These are phyloP conservation scores for Pelagia noctiluca DNA, from an alignment of 30 jellyfish, hydroid and myxozoan species.

Conservation along the genomic window DNA sequence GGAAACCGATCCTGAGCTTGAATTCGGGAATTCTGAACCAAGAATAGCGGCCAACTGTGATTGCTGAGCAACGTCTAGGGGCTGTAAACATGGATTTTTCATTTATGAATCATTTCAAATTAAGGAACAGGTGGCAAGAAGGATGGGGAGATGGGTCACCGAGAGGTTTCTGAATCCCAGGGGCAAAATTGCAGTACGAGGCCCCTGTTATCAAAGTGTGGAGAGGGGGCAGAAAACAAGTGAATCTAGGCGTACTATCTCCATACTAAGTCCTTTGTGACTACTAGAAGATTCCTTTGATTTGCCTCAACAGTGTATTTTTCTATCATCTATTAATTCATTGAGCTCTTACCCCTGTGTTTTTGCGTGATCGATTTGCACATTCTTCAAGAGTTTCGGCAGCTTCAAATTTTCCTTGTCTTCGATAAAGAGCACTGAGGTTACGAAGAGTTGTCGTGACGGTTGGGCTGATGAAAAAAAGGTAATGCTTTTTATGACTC, in stretches of 20 bases:
- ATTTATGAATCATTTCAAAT: too few species aligned
- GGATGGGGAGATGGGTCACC: background rate
- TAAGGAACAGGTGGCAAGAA: too few species aligned
- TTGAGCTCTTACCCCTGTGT: conserved; percentile 80
- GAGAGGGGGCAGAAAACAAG: too few species aligned
- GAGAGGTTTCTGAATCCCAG: background rate
- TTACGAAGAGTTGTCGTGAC: conserved; percentile 93
- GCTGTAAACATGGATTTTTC: conserved; percentile 40
- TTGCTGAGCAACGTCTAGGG: conserved; percentile 87
- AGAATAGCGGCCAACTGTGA: conserved; percentile 92
- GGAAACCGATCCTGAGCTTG: conserved; percentile 53
- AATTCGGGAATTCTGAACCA: conserved; percentile 84
- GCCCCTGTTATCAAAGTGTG: background rate
- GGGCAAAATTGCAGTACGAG: too few species aligned
- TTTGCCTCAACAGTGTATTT: too few species aligned
- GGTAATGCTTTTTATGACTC: too few species aligned
- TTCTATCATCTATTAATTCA: too few species aligned
- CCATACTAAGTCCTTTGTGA: too few species aligned
- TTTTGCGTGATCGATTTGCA: conserved; percentile 88
- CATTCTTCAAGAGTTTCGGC: conserved; percentile 98
- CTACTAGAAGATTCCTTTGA: too few species aligned
- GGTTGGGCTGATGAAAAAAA: conserved; percentile 77
- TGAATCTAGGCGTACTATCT: too few species aligned
- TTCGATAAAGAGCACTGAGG: conserved; percentile 89
- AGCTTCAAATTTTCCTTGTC: conserved; percentile 98